Base-by-base conservation (phyloP, 2,888 invertebrate species). In the Caenorhabditis plicata region DNA sequence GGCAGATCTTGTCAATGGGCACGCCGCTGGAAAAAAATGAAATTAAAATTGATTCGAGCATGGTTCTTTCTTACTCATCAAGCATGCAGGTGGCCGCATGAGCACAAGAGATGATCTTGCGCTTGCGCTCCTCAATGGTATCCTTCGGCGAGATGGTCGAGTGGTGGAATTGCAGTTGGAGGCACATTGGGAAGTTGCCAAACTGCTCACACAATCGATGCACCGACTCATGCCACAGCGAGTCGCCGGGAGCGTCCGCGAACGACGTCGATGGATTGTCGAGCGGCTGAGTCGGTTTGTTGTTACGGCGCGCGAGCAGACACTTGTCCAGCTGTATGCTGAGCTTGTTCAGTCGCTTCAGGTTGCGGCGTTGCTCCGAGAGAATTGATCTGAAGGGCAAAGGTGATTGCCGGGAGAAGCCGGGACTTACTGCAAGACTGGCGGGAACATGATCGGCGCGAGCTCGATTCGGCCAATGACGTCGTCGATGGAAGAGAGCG, bases 81-180 rank as follows among this genome's bases (percentile, higher is more conserved):
- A 71, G 49, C 31, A 73, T 67, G 41, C 64, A 52, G 19, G 63
- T 68, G 15, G 69, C 52, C 20, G 62, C 42, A 15, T 60, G 55
- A 7, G 70, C 57, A n/a, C 56, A 60, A 13, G 47, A 55, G 41
- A 68, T 50, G 32, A 68, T 69, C 36, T 60, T 58, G 13, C 44
- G 46, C 20, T 65, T 68, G n/a, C 69, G 19, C 31, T 66, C 53
- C 8, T 70, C 68, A 8, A 70, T 54, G 1, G 68, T 68, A 46
- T 72, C 69, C 38, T 62, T 56, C 1, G 66, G 53, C 9, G 60
- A 55, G 9, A 70, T 44, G 22, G 47, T 55, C 1, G 48, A 38
- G 41, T 58, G 54, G 42, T 57, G 58, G 17, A 52, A 55, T n/a
- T 55, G 47, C 23, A 53, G 44, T 31, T 54, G 57, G 9, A 53